phyloP scores from a whole-genome alignment of 2,888 invertebrate genomes.

The Cremastinae sp. region DNA sequence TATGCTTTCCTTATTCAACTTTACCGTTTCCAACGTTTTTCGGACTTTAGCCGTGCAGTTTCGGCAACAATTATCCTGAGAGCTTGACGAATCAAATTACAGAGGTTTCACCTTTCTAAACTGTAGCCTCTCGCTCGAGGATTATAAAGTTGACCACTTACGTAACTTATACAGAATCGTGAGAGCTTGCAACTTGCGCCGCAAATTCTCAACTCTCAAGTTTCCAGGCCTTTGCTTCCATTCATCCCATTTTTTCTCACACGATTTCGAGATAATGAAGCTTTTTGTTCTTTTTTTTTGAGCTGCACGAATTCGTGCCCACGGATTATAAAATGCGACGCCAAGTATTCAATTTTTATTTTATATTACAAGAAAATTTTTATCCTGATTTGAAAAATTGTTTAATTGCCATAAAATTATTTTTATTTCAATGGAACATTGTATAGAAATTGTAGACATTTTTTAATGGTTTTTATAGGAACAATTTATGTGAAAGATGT shows the following conservation, averaged over 20 bases:
- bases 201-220: constrained; percentile 7
- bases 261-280: too few relatives aligned
- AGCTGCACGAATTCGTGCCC: too few relatives aligned
- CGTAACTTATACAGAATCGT: not conserved
- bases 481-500: too few relatives aligned
- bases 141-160: not conserved
- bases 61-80: constrained; percentile 18
- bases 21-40: too few relatives aligned
- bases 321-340: too few relatives aligned
- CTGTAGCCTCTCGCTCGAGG: constrained; percentile 1
- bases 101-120: constrained; percentile 18
- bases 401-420: too few relatives aligned
- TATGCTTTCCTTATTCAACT: constrained; percentile 31
- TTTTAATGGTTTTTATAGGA: too few relatives aligned
- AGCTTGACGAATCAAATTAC: constrained; percentile 1
- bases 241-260: not conserved
- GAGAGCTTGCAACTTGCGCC: constrained; percentile 9
- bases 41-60: not conserved
- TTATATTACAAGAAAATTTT: too few relatives aligned
- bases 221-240: constrained; percentile 16
- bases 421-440: too few relatives aligned
- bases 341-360: too few relatives aligned
- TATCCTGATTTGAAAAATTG: too few relatives aligned
- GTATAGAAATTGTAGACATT: not conserved
- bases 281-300: too few relatives aligned